phyloP scores from a whole-genome alignment of 2,113 vertebrate species.

The Epinephelus fuscoguttatus region DNA sequence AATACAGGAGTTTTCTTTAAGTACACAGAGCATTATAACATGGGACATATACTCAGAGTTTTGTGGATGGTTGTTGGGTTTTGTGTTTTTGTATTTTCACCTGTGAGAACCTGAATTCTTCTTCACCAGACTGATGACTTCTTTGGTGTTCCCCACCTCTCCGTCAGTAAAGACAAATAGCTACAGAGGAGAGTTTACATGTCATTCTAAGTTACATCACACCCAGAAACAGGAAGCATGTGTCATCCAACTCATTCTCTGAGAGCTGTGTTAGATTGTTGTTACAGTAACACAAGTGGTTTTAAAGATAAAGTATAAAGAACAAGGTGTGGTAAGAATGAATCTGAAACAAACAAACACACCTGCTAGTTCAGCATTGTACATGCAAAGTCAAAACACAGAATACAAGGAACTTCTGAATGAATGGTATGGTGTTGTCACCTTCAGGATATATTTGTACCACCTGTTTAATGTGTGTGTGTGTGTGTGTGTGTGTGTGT shows the following conservation, averaged over 20 bases:
- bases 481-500: neutral
- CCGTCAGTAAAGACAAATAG: conserved; percentile 93
- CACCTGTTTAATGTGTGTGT: too few species aligned
- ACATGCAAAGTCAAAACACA: neutral
- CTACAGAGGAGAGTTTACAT: conserved; percentile 66
- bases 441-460: too few species aligned
- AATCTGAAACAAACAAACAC: neutral
- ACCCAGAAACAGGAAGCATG: neutral
- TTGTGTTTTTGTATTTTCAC: conserved; percentile 67
- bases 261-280: neutral
- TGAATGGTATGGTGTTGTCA: too few species aligned
- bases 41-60: neutral
- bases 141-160: conserved; percentile 86
- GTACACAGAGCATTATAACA: neutral
- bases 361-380: neutral
- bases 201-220: neutral
- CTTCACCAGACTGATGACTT: conserved; percentile 84
- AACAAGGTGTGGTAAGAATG: neutral
- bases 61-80: too few species aligned
- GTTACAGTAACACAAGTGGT: neutral
- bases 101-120: conserved; percentile 84
- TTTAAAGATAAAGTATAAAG: neutral
- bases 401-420: too few species aligned
- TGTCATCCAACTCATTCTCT: neutral
- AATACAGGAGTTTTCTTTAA: neutral